Evolutionary conservation across 2,888 invertebrate species (phyloP), one percentile per base, ranked within the genome.

Genomic region (Sphaerophoria rueppellii): DNA sequence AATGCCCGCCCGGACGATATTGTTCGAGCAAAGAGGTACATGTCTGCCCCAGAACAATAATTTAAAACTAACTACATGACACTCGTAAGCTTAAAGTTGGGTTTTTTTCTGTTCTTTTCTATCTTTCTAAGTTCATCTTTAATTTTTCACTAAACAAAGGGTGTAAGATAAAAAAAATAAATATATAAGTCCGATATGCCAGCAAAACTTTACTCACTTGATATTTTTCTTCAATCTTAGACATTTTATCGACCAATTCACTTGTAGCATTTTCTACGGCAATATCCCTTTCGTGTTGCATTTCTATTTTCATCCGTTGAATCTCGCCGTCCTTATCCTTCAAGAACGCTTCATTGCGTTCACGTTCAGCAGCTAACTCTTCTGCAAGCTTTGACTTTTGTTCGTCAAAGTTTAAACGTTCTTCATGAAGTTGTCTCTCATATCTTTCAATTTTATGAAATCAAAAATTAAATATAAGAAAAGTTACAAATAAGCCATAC

Each of bases 321-420:
- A 89, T 87, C 16, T 91, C 91, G 50, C 90, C 88, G 72, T 94
- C 93, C 80, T 93, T 93, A 77, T 93, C 92, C 14, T 91, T 90
- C 4, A 93, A 88, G 77, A 92, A 92, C n/a, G 85, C 78, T 77
- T 91, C 90, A 34, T 93, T 87, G 11, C 92, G 91, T 75, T 93
- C 92, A 14, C 92, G 91, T 87, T 93, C 93, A 0, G 88, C 86
- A 1, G 91, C 89, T 52, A 92, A 90, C 69, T 94, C 94, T 6
- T 92, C 91, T 14, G 92, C 88, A 12, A 94, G 85, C 69, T 93
- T 91, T 69, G 92, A 91, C 37, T 93, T 91, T 88, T 94, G 93
- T 73, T 94, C 94, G 79, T 94, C 93, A 83, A 93, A 94, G 3
- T 91, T 91, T 78, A 92, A 92, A 86, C 93, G 93, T 87, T 94